A percentile compares a stretch with the other conserved stretches of the same genome.
These are phyloP conservation scores for Ischnura elegans DNA, from an alignment of 2,888 invertebrate genomes.

Conservation along the genomic window DNA sequence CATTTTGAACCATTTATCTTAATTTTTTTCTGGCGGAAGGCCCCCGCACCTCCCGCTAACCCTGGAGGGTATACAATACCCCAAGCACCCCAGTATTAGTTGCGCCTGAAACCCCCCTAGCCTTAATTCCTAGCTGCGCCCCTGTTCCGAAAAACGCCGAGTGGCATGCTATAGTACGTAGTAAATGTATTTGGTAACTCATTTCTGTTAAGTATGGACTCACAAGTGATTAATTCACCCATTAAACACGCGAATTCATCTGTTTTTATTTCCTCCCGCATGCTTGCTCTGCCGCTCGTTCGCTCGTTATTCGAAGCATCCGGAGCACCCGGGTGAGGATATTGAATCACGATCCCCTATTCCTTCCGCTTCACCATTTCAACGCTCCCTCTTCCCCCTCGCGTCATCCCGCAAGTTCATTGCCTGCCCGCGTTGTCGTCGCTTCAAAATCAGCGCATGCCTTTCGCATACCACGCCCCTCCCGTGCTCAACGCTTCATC, in stretches of 20 bases:
- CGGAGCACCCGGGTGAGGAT: background rate
- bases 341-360: slow-evolving; percentile 36
- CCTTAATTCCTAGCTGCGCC: too few relatives aligned
- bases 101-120: too few relatives aligned
- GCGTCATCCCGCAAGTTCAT: too few relatives aligned
- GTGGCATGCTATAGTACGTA: too few relatives aligned
- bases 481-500: background rate
- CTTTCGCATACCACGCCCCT: background rate
- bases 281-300: background rate
- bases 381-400: background rate
- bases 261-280: background rate
- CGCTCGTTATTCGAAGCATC: background rate
- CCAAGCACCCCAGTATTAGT: too few relatives aligned
- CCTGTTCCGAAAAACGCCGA: too few relatives aligned
- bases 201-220: too few relatives aligned
- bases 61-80: too few relatives aligned
- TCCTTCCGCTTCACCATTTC: background rate
- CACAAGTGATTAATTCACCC: background rate
- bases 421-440: background rate
- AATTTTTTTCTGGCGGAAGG: too few relatives aligned
- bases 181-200: too few relatives aligned
- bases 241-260: background rate
- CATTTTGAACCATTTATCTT: too few relatives aligned
- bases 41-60: too few relatives aligned
- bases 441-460: background rate